Evolutionary conservation across 1,140 invertebrate species (phyloP), one percentile per base, ranked within the genome.

Genomic region (Pteromalus puparum): DNA sequence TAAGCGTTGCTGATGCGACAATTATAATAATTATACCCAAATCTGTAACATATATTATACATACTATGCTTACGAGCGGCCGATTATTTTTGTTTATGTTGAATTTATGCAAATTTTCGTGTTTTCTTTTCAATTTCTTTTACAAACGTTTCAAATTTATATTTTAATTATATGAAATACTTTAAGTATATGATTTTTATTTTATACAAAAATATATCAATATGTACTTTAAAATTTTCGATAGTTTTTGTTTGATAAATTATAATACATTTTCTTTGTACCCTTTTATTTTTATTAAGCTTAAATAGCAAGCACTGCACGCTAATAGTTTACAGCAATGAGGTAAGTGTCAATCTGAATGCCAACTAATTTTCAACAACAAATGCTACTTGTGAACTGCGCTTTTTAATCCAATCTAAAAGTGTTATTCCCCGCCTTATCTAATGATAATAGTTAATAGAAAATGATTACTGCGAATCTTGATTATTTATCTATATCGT

Each of bases 21-120:
- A 70, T 65, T 61, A 80, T n/a, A 61, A 61, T 80, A 80, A 68
- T 80, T 80, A 7, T 68, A 80, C 77, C 77, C 34, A 80, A 46
- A 42, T 68, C 65, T 70, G n/a, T 13, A 38, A 65, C 21, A 61
- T n/a, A 61, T 9, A 61, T 18, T 48, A 12, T 48, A 15, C n/a
- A 18, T 61, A 7, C 18, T n/a, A 42, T 61, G n/a, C 24, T 70
- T 28, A n/a, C 24, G 21, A n/a, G 10, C 2, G 67, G 67, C 24
- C 12, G 26, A 61, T 77, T 77, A 77, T 61, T 77, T 61, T 77
- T 77, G 75, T 61, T 61, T 34, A 38, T n/a, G 34, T 74, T 74
- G 72, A 21, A 38, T 38, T 74, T 34, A 74, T 34, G 21, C 53
- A 42, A 61, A 30, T 26, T 77, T 53, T 30, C 21, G 24, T 65